Conservation (phyloP, 2,113 vertebrate genomes). For the Phalacrocorax brasilianus region DNA sequence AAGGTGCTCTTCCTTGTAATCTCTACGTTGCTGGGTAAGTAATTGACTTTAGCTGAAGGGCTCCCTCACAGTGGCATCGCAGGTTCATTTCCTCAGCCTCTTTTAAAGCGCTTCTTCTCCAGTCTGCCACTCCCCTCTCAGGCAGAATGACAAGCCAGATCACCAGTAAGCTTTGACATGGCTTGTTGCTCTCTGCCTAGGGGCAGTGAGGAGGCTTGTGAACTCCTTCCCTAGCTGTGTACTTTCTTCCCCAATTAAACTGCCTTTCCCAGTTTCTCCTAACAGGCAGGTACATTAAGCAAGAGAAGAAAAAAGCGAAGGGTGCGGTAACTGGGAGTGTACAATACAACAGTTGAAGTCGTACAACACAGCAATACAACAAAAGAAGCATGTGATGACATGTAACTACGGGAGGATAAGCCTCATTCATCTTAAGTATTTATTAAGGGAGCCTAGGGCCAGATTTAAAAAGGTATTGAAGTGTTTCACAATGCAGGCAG, state of each 20-base stretch:
- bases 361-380: too few relatives aligned
- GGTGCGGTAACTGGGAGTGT: neutral
- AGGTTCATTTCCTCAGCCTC: neutral
- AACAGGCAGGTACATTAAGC: neutral
- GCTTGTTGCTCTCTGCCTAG: neutral
- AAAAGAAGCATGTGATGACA: neutral
- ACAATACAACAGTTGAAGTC: neutral
- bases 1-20: neutral
- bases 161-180: neutral
- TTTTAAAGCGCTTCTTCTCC: neutral
- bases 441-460: neutral
- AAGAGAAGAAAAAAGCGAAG: neutral
- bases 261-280: neutral
- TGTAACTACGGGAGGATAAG: neutral
- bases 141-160: neutral
- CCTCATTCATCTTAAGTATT: neutral
- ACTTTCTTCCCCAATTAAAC: neutral
- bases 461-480: neutral
- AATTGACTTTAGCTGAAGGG: neutral
- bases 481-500: neutral
- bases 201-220: neutral
- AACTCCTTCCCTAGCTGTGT: neutral
- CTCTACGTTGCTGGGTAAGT: neutral
- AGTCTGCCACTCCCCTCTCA: neutral
- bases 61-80: neutral